Percentiles rank a stretch among this genome's conserved stretches.
These are phyloP conservation scores for Archocentrus centrarchus DNA, from an alignment of 2,113 vertebrate genomes.

Conservation along the genomic window DNA sequence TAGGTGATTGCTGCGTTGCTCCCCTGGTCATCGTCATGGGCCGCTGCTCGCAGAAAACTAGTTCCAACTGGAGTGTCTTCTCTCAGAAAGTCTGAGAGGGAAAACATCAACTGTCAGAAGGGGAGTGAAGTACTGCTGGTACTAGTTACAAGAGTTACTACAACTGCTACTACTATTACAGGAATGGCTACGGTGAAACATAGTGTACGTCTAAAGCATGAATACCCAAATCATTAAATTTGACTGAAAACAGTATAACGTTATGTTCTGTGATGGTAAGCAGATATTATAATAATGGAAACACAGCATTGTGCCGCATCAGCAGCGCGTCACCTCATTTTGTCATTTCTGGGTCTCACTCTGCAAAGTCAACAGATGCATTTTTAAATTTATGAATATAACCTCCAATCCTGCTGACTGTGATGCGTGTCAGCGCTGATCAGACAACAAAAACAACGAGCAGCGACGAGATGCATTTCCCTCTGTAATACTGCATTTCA, in stretches of 20 bases:
- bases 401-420: constrained; percentile 66
- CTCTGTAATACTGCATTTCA: constrained; percentile 40
- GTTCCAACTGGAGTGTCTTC: constrained; percentile 88
- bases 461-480: not conserved
- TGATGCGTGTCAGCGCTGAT: constrained; percentile 43
- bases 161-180: not conserved
- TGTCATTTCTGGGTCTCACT: constrained; percentile 59
- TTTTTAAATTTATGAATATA: constrained; percentile 55
- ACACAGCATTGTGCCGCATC: constrained; percentile 28
- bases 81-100: constrained; percentile 84
- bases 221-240: not conserved
- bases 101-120: not conserved
- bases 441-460: constrained; percentile 40
- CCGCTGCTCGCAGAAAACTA: constrained; percentile 87
- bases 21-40: constrained; percentile 90
- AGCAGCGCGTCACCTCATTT: constrained; percentile 57
- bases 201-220: not conserved
- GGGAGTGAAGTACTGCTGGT: not conserved
- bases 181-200: not conserved
- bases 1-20: constrained; percentile 87
- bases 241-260: constrained; percentile 6
- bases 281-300: constrained; percentile 57
- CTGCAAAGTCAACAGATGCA: constrained; percentile 54
- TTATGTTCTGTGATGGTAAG: constrained; percentile 50
- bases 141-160: not conserved